Conservation (phyloP, 2,888 invertebrate species). For the Agrilus biguttatus region DNA sequence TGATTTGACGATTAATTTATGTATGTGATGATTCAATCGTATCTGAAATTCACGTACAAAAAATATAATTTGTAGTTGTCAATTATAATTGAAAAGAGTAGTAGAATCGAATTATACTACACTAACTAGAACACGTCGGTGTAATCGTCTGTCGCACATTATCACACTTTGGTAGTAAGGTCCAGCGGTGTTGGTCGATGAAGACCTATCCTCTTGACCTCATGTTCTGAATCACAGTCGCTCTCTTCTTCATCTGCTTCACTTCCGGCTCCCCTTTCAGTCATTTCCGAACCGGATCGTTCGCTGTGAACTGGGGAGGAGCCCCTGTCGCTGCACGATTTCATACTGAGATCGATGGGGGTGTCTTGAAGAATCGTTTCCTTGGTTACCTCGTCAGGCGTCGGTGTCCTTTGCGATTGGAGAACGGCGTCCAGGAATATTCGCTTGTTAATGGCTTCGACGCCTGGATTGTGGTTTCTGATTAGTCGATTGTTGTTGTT, state of each 20-base stretch:
- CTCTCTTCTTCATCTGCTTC: slow-evolving; percentile 38
- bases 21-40: too few species aligned
- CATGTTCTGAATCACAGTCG: slow-evolving; percentile 32
- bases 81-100: too few species aligned
- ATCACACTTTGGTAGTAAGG: slow-evolving; percentile 57
- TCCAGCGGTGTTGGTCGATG: slow-evolving; percentile 40
- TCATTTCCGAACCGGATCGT: slow-evolving; percentile 18
- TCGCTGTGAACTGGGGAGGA: slow-evolving; percentile 26
- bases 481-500: slow-evolving; percentile 32
- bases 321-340: slow-evolving; percentile 41
- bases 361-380: slow-evolving; percentile 46
- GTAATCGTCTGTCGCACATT: slow-evolving; percentile 7
- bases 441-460: slow-evolving; percentile 52
- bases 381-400: slow-evolving; percentile 29
- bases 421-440: slow-evolving; percentile 63
- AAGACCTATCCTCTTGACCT: slow-evolving; percentile 28
- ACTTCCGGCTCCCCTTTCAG: slow-evolving; percentile 23
- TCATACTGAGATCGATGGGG: slow-evolving; percentile 71
- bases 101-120: too few species aligned
- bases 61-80: too few species aligned
- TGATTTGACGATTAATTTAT: too few species aligned
- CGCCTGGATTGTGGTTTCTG: slow-evolving; percentile 40
- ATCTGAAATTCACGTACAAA: too few species aligned
- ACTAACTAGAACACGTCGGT: slow-evolving; percentile 19
- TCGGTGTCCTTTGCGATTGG: slow-evolving; percentile 46